Percentiles rank a stretch among this genome's conserved stretches.
These are phyloP conservation scores for Epinephelus coioides DNA, from an alignment of 2,797 vertebrate species.

Conservation along the genomic window DNA sequence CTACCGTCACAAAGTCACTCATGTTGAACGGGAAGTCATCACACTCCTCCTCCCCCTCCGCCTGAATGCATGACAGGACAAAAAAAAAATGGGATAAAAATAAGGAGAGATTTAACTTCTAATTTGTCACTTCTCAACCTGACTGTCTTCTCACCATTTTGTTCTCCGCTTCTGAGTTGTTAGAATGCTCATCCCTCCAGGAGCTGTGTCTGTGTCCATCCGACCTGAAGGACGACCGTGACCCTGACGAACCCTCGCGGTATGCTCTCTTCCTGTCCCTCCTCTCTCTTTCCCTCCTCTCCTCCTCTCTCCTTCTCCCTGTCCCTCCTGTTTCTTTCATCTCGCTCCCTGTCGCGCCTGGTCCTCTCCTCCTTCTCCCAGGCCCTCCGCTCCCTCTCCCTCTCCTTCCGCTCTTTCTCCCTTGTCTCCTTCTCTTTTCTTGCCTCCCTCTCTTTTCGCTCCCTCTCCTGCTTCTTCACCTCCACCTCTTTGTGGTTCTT, in stretches of 20 bases:
- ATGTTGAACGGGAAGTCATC: slow-evolving; percentile 90
- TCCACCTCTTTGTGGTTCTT: slow-evolving; percentile 27
- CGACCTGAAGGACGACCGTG: slow-evolving; percentile 21
- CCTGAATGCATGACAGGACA: slow-evolving; percentile 4
- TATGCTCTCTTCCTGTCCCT: slow-evolving; percentile 61
- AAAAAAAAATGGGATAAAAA: not conserved
- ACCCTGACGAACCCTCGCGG: slow-evolving; percentile 14
- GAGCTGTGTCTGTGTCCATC: slow-evolving; percentile 45
- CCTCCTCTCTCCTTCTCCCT: slow-evolving; percentile 3
- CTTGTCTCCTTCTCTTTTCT: slow-evolving; percentile 40
- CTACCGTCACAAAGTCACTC: slow-evolving; percentile 93
- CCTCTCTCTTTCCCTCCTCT: slow-evolving; percentile 45
- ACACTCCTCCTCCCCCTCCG: slow-evolving; percentile 38
- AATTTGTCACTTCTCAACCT: not conserved
- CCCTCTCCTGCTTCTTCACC: slow-evolving; percentile 27
- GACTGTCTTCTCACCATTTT: slow-evolving; percentile 45
- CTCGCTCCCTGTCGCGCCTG: slow-evolving; percentile 17
- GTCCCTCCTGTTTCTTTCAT: slow-evolving; percentile 37
- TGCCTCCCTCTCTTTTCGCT: slow-evolving; percentile 41
- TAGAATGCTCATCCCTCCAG: not conserved
- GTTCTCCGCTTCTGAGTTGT: not conserved
- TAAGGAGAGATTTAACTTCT: no score
- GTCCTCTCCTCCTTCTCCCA: slow-evolving; percentile 32
- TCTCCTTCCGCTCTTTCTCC: slow-evolving; percentile 27
- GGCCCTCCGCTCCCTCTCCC: slow-evolving; percentile 33